Evolutionary conservation across 2,888 invertebrate species (phyloP).

Genomic region (Chalcosyrphus nemorum): DNA sequence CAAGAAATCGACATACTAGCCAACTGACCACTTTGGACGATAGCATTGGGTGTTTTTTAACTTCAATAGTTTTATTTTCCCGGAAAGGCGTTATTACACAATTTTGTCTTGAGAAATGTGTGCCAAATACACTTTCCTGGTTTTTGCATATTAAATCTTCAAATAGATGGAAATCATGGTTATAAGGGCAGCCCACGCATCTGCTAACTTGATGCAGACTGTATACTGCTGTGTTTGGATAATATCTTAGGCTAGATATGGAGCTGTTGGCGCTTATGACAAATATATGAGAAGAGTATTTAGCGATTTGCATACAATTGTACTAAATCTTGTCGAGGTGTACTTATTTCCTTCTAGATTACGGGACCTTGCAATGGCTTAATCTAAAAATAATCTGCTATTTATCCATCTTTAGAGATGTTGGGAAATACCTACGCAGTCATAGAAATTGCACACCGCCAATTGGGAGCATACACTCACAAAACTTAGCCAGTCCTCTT

Average conservation of each 20-base stretch:
- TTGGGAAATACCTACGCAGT: too few relatives aligned
- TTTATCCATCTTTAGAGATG: too few relatives aligned
- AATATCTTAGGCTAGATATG: background rate
- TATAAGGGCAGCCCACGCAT: slow-evolving; percentile 2
- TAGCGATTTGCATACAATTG: background rate
- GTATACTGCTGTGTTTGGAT: background rate
- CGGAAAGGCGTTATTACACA: slow-evolving; percentile 45
- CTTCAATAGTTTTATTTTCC: background rate
- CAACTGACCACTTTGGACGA: slow-evolving; percentile 3
- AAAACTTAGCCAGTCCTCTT: too few relatives aligned
- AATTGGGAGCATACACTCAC: too few relatives aligned
- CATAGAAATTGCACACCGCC: too few relatives aligned
- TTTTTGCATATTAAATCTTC: slow-evolving; percentile 26
- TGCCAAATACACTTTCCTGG: slow-evolving; percentile 26
- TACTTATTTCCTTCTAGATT: background rate
- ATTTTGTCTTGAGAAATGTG: slow-evolving; percentile 35
- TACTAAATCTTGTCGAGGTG: background rate
- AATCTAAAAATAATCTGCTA: too few relatives aligned
- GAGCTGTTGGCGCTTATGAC: background rate
- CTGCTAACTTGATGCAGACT: background rate
- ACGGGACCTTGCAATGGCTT: background rate
- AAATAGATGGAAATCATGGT: slow-evolving; percentile 2
- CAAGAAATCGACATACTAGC: slow-evolving; percentile 3
- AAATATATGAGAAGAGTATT: background rate
- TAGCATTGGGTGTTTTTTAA: slow-evolving; percentile 37